These are phyloP conservation scores for human (Homo sapiens) DNA, from an alignment of 2,113 vertebrate genomes.

Conservation along the genomic window GRCh38 chr4:52113501-52114000, in stretches of 20 bases:
- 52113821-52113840: background rate
- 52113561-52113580: background rate
- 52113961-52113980: background rate
- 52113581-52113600: background rate
- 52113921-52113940: background rate
- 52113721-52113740: background rate
- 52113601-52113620: background rate
- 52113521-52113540: background rate
- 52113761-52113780: background rate
- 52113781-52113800: background rate
- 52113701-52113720: constrained; percentile 13
- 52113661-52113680: background rate
- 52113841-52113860: background rate
- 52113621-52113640: background rate
- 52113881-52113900: background rate
- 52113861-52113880: background rate
- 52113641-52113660: background rate
- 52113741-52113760: background rate
- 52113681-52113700: background rate
- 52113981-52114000: background rate
- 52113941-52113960: background rate
- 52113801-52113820: rapidly evolving
- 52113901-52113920: background rate
- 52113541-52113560: background rate
- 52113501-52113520: background rate